phyloP scores from a whole-genome alignment of 2,888 invertebrate genomes.

The Apoderus coryli region DNA sequence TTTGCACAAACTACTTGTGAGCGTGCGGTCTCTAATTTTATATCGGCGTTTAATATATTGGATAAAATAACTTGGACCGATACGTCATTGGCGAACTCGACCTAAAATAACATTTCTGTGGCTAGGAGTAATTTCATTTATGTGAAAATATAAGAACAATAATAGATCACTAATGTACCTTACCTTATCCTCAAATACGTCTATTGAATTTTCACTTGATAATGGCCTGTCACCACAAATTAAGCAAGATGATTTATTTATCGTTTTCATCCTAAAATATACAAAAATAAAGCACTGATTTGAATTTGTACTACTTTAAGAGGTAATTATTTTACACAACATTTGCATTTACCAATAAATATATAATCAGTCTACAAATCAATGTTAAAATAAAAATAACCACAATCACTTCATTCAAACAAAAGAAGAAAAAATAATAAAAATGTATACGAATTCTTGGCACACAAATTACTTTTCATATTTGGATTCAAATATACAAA shows the following conservation, averaged over 20 bases:
- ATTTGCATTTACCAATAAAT: too few relatives aligned
- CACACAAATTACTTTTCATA: too few relatives aligned
- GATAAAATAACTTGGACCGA: constrained; percentile 24
- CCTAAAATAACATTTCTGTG: constrained; percentile 11
- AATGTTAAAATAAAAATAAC: constrained; percentile 2
- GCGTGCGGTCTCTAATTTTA: constrained; percentile 39
- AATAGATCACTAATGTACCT: constrained; percentile 4
- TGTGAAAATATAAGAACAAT: too few relatives aligned
- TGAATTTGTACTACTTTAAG: too few relatives aligned
- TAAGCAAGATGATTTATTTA: constrained; percentile 36
- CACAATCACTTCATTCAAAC: neutral
- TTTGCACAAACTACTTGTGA: constrained; percentile 49
- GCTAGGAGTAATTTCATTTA: too few relatives aligned
- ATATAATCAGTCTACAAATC: too few relatives aligned
- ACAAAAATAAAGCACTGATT: too few relatives aligned
- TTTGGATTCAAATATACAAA: too few relatives aligned
- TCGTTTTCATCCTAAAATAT: constrained; percentile 26
- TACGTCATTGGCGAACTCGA: constrained; percentile 9
- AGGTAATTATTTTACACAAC: too few relatives aligned
- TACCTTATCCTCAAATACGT: constrained; percentile 37
- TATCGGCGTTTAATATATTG: constrained; percentile 34
- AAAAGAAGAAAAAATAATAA: neutral
- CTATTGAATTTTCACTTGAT: constrained; percentile 37
- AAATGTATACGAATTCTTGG: too few relatives aligned
- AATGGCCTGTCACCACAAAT: constrained; percentile 45